A percentile compares a stretch with the other conserved stretches of the same genome.
Evolutionary conservation across 92 coral and sea anemone genomes (phyloP).

Genomic region (Zoanthus solanderi): DNA sequence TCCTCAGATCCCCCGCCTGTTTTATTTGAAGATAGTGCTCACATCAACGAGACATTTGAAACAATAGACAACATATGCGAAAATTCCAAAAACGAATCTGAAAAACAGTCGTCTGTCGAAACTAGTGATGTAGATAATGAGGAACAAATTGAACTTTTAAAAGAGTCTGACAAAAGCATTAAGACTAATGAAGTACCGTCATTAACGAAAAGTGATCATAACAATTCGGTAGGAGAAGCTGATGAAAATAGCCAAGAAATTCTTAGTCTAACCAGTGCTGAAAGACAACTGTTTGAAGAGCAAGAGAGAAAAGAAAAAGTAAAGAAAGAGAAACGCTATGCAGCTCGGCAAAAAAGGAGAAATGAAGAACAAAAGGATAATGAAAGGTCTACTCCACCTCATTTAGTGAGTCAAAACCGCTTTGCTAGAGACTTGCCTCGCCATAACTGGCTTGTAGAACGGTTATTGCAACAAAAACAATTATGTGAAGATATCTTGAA

Average conservation of each 20-base stretch:
- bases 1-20: conserved; percentile 45
- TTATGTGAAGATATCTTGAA: conserved; percentile 75
- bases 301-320: conserved; percentile 70
- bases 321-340: conserved; percentile 78
- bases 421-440: conserved; percentile 97
- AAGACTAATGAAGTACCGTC: neutral
- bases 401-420: conserved; percentile 92
- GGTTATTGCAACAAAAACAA: conserved; percentile 88
- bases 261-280: conserved; percentile 67
- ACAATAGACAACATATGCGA: neutral
- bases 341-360: conserved; percentile 74
- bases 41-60: conserved; percentile 21
- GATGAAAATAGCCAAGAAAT: conserved; percentile 78
- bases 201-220: conserved; percentile 29
- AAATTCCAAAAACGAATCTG: neutral
- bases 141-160: neutral
- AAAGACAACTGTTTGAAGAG: conserved; percentile 69
- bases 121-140: neutral
- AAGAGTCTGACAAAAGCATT: conserved; percentile 11
- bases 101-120: neutral
- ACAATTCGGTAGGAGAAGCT: conserved; percentile 65
- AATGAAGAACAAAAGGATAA: conserved; percentile 80
- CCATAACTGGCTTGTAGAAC: conserved; percentile 98
- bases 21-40: conserved; percentile 45
- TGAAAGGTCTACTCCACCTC: conserved; percentile 91